Percentiles rank a stretch among this genome's conserved stretches.
These are phyloP conservation scores for Barypeithes pellucidus DNA, from an alignment of 2,888 invertebrate genomes.

Conservation along the genomic window DNA sequence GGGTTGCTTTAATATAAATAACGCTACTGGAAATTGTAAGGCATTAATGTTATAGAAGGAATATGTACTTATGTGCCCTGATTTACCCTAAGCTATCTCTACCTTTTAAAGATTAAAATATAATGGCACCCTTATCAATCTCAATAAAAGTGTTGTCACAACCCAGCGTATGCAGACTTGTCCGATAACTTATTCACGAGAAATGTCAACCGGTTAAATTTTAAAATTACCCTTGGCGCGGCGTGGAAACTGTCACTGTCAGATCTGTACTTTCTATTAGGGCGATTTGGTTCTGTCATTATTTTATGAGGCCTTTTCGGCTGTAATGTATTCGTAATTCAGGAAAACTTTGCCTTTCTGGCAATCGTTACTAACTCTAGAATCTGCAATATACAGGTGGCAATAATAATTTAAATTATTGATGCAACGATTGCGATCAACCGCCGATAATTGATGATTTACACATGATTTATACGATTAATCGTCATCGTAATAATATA, in stretches of 20 bases:
- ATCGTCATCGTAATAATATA: no score
- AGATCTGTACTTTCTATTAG: slow-evolving; percentile 20
- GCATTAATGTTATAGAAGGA: no score
- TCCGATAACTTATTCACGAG: slow-evolving; percentile 46
- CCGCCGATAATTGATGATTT: no score
- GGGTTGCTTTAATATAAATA: no score
- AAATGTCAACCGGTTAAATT: slow-evolving; percentile 41
- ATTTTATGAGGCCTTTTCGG: slow-evolving; percentile 10
- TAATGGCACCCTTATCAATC: slow-evolving; percentile 53
- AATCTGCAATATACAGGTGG: no score
- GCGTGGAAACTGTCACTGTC: slow-evolving; percentile 25
- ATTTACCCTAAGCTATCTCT: slow-evolving; percentile 6
- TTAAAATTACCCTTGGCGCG: slow-evolving; percentile 39
- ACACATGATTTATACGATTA: no score
- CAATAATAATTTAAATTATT: no score
- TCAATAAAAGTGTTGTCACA: slow-evolving; percentile 49
- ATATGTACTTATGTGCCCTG: no score
- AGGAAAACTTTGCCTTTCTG: background rate
- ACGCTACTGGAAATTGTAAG: no score
- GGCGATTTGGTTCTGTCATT: slow-evolving; percentile 19
- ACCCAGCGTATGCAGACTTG: slow-evolving; percentile 32
- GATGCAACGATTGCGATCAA: no score
- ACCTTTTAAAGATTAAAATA: slow-evolving; percentile 37
- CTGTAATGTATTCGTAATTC: background rate
- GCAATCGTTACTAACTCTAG: no score